Evolutionary conservation across 2,888 invertebrate species (phyloP).

Genomic region (Oscheius sp.): DNA sequence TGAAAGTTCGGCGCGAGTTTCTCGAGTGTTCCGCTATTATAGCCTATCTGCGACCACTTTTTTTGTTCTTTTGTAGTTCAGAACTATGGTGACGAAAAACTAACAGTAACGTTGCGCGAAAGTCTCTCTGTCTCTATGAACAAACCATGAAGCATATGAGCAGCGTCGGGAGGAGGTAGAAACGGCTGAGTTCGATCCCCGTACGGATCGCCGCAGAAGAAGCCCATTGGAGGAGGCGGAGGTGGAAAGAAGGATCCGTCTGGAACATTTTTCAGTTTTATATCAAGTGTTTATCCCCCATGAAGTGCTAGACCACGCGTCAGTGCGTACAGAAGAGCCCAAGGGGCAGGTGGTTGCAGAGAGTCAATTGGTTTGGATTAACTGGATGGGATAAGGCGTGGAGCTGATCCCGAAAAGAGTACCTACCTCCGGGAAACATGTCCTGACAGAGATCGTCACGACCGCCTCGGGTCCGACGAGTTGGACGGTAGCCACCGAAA

Average conservation of each 20-base stretch:
- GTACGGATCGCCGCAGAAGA: constrained; percentile 54
- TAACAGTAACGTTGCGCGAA: too few relatives aligned
- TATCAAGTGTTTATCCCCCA: neutral
- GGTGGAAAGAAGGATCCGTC: constrained; percentile 29
- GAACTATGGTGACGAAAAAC: too few relatives aligned
- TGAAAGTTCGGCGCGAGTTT: too few relatives aligned
- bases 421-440: constrained; percentile 45
- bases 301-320: neutral
- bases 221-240: constrained; percentile 40
- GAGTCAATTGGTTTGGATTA: constrained; percentile 28
- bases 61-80: too few relatives aligned
- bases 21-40: too few relatives aligned
- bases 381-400: constrained; percentile 16
- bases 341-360: constrained; percentile 22
- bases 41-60: too few relatives aligned
- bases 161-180: constrained; percentile 27
- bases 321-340: neutral
- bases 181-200: constrained; percentile 23
- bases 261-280: constrained; percentile 4
- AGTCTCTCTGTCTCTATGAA: too few relatives aligned
- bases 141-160: constrained; percentile 34
- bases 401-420: constrained; percentile 17
- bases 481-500: constrained; percentile 64
- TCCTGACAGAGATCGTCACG: constrained; percentile 56
- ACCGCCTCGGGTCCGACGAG: constrained; percentile 57